Base-by-base conservation (phyloP, 2,888 invertebrate species). In the Aspidapion aeneum region DNA sequence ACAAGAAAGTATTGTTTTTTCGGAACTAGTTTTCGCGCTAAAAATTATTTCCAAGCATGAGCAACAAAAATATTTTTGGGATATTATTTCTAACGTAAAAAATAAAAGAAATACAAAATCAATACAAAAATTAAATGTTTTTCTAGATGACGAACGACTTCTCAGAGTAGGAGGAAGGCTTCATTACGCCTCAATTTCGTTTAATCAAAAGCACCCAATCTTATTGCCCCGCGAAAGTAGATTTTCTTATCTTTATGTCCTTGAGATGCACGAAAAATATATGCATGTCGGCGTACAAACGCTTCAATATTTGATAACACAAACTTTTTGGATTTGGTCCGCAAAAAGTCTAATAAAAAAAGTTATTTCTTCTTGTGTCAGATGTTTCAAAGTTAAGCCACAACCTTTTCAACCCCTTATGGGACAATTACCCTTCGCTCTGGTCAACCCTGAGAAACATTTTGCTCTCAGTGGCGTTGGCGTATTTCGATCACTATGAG, bases 41-140 rank as follows among this genome's bases (percentile, higher is more conserved):
- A 52, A 19, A 52, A 52, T 52, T 9, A 18, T 52, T 9, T 5
- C 52, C n/a, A 52, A 52, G n/a, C 52, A 9, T 5, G 52, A 52
- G n/a, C 52, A 52, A 19, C 5, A 52, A 52, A 52, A 9, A 52
- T 19, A 52, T 52, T 52, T 52, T 52, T 19, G 7, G 3, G 52
- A 52, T 18, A n/a, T 52, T n/a, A 52, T 52, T 52, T 52, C 19
- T 5, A 17, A 52, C 7, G 19, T 52, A 3, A 52, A 52, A 19
- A 52, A 19, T 52, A 52, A 52, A 52, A 52, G 19, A 19, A 5
- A 7, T 52, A 17, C 17, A 9, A 52, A 52, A 19, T n/a, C 52
- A 5, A 52, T 52, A 9, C 52, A 52, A 52, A 52, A 52, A 52
- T n/a, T 52, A n/a, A 52, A 52, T 19, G 52, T 52, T 52, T 52